A percentile compares a stretch with the other conserved stretches of the same genome.
Conservation (phyloP, 2,113 vertebrate species). For the Spermophilus dauricus region DNA sequence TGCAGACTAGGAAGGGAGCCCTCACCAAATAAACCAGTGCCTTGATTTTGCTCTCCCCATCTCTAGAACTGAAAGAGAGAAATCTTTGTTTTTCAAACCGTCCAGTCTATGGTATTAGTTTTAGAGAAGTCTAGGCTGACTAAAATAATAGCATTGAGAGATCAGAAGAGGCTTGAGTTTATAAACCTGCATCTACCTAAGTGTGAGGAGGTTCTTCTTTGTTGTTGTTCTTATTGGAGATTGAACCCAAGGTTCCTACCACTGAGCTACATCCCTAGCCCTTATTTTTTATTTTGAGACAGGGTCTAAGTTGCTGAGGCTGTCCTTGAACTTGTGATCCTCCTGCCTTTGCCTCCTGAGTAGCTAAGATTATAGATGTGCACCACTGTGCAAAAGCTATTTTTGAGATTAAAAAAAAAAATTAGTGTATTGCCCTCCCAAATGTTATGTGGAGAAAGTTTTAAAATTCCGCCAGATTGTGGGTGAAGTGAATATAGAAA, state of each 20-base stretch:
- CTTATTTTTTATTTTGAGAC: not conserved
- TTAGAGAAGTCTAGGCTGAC: not conserved
- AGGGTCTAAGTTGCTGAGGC: no score
- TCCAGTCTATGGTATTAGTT: not conserved
- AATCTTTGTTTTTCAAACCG: not conserved
- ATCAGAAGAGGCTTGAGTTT: not conserved
- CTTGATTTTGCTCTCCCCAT: not conserved
- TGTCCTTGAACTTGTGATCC: no score
- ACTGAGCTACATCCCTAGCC: not conserved
- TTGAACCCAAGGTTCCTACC: not conserved
- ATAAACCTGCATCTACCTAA: not conserved
- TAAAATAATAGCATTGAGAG: not conserved
- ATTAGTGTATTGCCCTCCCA: not conserved
- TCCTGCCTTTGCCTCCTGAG: no score
- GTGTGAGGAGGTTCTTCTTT: no score
- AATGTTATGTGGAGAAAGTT: not conserved
- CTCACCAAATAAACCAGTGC: not conserved
- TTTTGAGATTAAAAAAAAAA: not conserved
- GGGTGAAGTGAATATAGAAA: not conserved
- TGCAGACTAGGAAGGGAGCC: not conserved
- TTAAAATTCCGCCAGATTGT: not conserved
- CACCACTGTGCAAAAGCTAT: not conserved
- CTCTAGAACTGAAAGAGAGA: not conserved
- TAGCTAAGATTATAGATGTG: not conserved
- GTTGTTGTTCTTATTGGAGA: not conserved